Base-by-base conservation (phyloP, 2,113 vertebrate genomes). In the Crotalus tigris region DNA sequence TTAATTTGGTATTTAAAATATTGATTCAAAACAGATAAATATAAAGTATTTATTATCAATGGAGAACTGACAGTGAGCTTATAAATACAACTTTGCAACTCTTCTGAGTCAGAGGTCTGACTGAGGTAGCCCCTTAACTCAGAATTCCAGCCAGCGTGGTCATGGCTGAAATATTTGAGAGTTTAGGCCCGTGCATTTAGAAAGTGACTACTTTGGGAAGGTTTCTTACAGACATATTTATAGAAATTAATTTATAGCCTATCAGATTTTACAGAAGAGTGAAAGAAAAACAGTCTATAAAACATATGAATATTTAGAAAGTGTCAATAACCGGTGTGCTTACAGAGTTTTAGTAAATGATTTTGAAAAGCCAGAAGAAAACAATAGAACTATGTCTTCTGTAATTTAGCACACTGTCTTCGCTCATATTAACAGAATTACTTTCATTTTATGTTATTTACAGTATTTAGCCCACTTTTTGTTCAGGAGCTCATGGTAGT, bases 1-100 rank as follows among this genome's bases (percentile, higher is more conserved):
- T 51, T 85, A 61, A 87, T 57, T 88, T 94, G 24, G 95, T 93
- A 94, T 3, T 17, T 55, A 95, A 26, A 1, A 94, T 87, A 75
- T 90, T 85, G 13, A 92, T 75, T 94, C 92, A 92, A 91, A 91
- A 85, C 29, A 59, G 26, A 24, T 85, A 55, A 85, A 92, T 24
- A 92, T 0, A 86, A 24, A 75, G 51, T 85, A 33, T 69, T 87
- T 61, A 87, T 88, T 59, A 93, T 94, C 90, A 93, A 29, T 46
- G 39, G 17, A 85, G 21, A 23, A 93, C 75, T 92, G 61, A 29
- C 88, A 92, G 75, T 17, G 75, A 89, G 92, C 94, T 44, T 91
- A 19, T 0, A 1, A 90, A 51, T 61, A 85, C 59, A 92, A 55
- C 49, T 69, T 29, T 58, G 86, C 6, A 44, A 81, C 75, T 44